These are phyloP conservation scores for Noctua fimbriata DNA, from an alignment of 2,888 invertebrate genomes.

Conservation along the genomic window DNA sequence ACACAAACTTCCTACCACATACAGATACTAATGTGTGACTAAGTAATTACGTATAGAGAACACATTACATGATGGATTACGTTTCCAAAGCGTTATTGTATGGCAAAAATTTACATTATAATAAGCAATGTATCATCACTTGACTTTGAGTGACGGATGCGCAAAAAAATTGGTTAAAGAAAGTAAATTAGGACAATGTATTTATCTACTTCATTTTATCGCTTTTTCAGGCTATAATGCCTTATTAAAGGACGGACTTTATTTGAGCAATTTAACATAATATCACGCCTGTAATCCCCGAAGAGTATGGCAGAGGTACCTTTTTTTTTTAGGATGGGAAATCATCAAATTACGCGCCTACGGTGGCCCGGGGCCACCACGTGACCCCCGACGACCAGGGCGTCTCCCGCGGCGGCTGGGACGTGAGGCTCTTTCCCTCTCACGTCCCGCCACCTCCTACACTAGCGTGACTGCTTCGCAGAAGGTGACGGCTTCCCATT, in stretches of 20 bases:
- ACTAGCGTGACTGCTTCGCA: too few species aligned
- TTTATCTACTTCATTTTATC: constrained; percentile 30
- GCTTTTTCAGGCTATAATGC: background rate
- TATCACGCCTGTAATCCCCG: too few species aligned
- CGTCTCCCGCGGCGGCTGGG: too few species aligned
- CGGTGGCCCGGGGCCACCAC: too few species aligned
- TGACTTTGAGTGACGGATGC: constrained; percentile 64
- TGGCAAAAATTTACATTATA: constrained; percentile 68
- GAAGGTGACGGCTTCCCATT: too few species aligned
- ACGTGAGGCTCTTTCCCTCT: too few species aligned
- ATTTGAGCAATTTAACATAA: background rate
- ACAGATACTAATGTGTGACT: constrained; percentile 38
- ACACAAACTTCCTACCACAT: constrained; percentile 8
- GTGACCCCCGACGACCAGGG: too few species aligned
- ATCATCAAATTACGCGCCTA: too few species aligned
- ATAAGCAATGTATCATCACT: constrained; percentile 68
- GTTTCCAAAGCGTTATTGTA: constrained; percentile 59
- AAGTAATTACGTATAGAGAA: constrained; percentile 59
- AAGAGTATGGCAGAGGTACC: too few species aligned
- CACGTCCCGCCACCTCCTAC: too few species aligned
- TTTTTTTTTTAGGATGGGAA: too few species aligned
- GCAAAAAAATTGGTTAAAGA: constrained; percentile 58
- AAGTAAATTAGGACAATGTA: constrained; percentile 55
- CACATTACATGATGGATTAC: constrained; percentile 67
- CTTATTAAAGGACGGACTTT: background rate